Evolutionary conservation across 2,888 invertebrate genomes (phyloP), one percentile per base, ranked within the genome.

Genomic region (Protodeltote pygarga): DNA sequence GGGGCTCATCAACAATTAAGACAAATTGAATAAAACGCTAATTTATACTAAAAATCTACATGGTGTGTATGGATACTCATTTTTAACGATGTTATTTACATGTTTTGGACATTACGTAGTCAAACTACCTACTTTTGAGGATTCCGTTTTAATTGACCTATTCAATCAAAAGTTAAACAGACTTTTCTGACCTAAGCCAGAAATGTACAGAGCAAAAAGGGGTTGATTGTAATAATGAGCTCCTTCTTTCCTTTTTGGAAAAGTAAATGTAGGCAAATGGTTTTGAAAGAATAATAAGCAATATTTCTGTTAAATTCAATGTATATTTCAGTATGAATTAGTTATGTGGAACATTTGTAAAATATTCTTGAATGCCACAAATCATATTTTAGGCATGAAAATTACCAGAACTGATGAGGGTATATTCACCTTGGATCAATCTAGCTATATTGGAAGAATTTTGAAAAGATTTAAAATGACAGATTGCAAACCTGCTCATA

Each of bases 341-440:
- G 16, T 47, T 38, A 47, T 47, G 47, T 24, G 20, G 25, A 37
- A 46, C 14, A 37, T 48, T 41, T 24, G 41, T 41, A 35, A 34
- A 48, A 48, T 48, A 48, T 34, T 23, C 24, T 37, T 29, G 19
- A 35, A n/a, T n/a, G n/a, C n/a, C n/a, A n/a, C n/a, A 27, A 19
- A 28, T 42, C 34, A 27, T 20, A n/a, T n/a, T n/a, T n/a, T n/a
- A n/a, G n/a, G n/a, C n/a, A n/a, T n/a, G n/a, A n/a, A n/a, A n/a
- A n/a, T n/a, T n/a, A n/a, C n/a, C n/a, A n/a, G n/a, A n/a, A n/a
- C n/a, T n/a, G n/a, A n/a, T n/a, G n/a, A n/a, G n/a, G n/a, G n/a
- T n/a, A n/a, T n/a, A n/a, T n/a, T n/a, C n/a, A n/a, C n/a, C n/a
- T n/a, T n/a, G n/a, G n/a, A n/a, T n/a, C n/a, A n/a, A n/a, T n/a